phyloP scores from a whole-genome alignment of 2,888 invertebrate genomes.

The Melanostoma scalare region DNA sequence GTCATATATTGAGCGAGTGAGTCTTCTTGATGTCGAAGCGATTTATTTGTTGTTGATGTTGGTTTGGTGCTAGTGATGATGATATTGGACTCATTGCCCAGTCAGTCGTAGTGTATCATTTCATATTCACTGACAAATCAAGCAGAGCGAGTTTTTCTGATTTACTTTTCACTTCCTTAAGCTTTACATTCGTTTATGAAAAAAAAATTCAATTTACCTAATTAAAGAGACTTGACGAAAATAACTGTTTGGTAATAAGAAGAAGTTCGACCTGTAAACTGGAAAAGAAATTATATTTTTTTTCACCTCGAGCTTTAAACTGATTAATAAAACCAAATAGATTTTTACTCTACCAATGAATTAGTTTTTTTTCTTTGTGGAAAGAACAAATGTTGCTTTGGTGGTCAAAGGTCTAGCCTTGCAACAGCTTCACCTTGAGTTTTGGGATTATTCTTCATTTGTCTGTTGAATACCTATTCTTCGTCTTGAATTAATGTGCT shows the following conservation, averaged over 20 bases:
- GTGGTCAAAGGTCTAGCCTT: conserved; percentile 5
- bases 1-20: conserved; percentile 42
- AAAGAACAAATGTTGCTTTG: no score
- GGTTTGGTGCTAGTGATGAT: conserved; percentile 20
- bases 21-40: conserved; percentile 27
- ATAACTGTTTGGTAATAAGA: no score
- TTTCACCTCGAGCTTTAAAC: no score
- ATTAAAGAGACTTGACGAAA: no score
- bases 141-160: conserved; percentile 36
- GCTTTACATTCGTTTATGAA: no score
- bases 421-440: background rate
- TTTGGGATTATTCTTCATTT: conserved; percentile 7
- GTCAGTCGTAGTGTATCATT: conserved; percentile 29
- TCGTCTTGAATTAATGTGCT: conserved; percentile 14
- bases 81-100: conserved; percentile 58
- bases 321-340: no score
- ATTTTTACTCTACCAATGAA: no score
- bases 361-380: no score
- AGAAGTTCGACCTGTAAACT: no score
- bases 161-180: conserved; percentile 2
- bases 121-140: conserved; percentile 52
- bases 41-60: background rate
- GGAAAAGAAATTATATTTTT: no score
- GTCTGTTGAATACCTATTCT: background rate
- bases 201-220: no score